These are phyloP conservation scores for Mastomys natalensis DNA, from an alignment of 2,113 vertebrate genomes.

Conservation along the genomic window DNA sequence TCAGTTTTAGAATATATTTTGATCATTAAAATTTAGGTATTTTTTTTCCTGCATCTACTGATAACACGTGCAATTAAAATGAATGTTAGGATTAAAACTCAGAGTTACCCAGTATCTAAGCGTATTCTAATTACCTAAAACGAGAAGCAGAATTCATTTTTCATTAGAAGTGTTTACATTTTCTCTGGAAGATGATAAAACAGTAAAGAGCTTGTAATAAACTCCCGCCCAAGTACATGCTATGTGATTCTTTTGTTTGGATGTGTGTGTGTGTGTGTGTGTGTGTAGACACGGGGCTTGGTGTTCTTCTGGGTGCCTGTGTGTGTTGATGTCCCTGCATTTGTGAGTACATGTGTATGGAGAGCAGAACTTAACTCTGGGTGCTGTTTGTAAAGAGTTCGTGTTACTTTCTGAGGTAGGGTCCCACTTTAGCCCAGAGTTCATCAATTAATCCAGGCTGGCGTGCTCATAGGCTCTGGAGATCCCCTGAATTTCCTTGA, in stretches of 20 bases:
- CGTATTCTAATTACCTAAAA: neutral
- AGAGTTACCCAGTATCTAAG: neutral
- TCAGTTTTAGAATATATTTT: neutral
- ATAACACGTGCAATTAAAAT: neutral
- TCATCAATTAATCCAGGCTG: neutral
- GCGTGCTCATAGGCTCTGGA: neutral
- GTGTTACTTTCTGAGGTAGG: neutral
- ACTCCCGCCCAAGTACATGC: neutral
- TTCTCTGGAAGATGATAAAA: constrained; percentile 8
- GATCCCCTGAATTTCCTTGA: neutral
- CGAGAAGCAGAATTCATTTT: neutral
- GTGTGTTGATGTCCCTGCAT: neutral
- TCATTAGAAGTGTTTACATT: constrained; percentile 20
- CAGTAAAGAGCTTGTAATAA: neutral
- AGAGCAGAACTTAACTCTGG: neutral
- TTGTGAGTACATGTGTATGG: neutral
- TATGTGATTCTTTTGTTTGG: neutral
- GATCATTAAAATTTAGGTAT: neutral
- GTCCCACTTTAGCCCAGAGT: neutral
- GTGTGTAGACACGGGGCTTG: no score
- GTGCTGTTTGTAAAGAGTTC: neutral
- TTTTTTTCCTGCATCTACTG: neutral
- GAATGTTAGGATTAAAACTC: neutral
- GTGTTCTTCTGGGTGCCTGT: neutral
- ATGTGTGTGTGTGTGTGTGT: neutral